Evolutionary conservation across 2,888 invertebrate genomes (phyloP).

Genomic region (Temnothorax ravouxi): DNA sequence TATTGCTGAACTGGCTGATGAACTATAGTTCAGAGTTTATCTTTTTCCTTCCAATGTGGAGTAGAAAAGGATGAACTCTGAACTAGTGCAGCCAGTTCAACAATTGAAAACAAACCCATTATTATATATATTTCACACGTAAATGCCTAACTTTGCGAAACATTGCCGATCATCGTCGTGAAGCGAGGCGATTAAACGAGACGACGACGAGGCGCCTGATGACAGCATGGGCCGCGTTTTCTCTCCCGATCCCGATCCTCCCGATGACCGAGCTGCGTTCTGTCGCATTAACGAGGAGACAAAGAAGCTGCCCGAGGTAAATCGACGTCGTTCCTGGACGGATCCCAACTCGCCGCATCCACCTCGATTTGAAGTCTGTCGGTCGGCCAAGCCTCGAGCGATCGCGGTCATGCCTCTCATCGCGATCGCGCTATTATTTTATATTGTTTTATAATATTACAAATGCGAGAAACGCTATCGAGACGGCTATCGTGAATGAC

Average conservation of each 20-base stretch:
- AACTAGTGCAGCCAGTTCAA: too few relatives aligned
- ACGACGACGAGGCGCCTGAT: slow-evolving; percentile 33
- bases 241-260: background rate
- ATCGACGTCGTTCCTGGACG: background rate
- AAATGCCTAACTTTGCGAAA: background rate
- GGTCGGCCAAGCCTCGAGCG: background rate
- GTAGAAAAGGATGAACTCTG: too few relatives aligned
- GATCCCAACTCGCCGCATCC: background rate
- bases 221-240: slow-evolving; percentile 49
- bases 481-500: background rate
- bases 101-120: too few relatives aligned
- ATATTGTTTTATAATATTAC: background rate
- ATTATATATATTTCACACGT: too few relatives aligned
- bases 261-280: background rate
- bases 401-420: background rate
- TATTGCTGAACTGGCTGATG: too few relatives aligned
- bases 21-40: too few relatives aligned
- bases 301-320: slow-evolving; percentile 18
- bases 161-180: background rate
- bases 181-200: slow-evolving; percentile 29
- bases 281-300: background rate
- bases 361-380: background rate
- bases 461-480: background rate
- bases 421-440: background rate
- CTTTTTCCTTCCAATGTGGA: too few relatives aligned